Evolutionary conservation across 2,797 vertebrate species (phyloP), one percentile per base, ranked within the genome.

Genomic region (Syndactyla subalaris): DNA sequence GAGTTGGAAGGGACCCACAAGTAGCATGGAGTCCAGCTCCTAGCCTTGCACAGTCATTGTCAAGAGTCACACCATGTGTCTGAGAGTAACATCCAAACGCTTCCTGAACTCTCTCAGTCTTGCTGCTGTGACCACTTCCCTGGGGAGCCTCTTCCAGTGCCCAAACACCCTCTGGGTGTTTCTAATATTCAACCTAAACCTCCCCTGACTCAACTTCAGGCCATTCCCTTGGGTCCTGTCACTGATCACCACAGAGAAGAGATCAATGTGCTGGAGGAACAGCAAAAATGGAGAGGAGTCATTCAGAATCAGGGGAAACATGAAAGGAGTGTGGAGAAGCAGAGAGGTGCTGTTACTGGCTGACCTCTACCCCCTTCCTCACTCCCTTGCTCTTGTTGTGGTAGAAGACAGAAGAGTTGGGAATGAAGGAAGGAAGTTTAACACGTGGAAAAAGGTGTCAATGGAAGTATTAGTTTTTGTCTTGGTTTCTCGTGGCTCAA

Each of bases 381-480:
- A 32, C 13, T 7, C 20, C 2, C 6, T 29, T 65, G 12, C n/a
- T 32, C 13, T 22, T 0, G 1, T 21, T 18, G 1, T 14, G 2
- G 11, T 7, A 12, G 6, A 5, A 57, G 6, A 27, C 51, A 17
- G 17, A 63, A 73, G 20, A 77, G 19, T 36, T 1, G 4, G 30
- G 36, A 68, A 52, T 27, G 82, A 82, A 65, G 45, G 16, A 78
- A 9, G 9, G 43, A 84, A 57, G 13, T 41, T 62, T 27, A 57
- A 52, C 18, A 20, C 38, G 32, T 6, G 22, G 9, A 39, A 78
- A 68, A 49, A 17, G 1, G 10, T 4, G 3, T 48, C 73, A 15
- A 7, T 52, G 14, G 17, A 63, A 36, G 9, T 14, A 55, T 83
- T 39, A 38, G 20, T 27, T 38, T 77, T 55, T 61, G 18, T n/a